These are phyloP conservation scores for Digitonthophagus gazella DNA, from an alignment of 2,888 invertebrate species.

Conservation along the genomic window DNA sequence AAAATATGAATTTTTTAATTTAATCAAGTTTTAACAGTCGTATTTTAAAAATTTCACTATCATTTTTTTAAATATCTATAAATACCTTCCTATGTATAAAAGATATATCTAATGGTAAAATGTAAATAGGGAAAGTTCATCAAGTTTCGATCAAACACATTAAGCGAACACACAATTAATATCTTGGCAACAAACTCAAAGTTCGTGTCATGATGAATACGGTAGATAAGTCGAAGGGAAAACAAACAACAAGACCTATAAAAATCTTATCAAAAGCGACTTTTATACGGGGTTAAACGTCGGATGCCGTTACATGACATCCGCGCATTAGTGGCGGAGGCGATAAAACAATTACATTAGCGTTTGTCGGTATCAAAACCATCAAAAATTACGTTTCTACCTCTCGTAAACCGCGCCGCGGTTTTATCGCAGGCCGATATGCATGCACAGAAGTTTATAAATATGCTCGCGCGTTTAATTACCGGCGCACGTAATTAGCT, in stretches of 20 bases:
- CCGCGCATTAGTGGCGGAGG: not conserved
- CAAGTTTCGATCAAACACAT: not conserved
- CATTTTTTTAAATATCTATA: too few relatives aligned
- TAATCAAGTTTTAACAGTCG: not conserved
- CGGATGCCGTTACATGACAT: not conserved
- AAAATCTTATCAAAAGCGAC: slow-evolving; percentile 9
- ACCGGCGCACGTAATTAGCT: slow-evolving; percentile 9
- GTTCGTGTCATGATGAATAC: not conserved
- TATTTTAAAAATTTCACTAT: too few relatives aligned
- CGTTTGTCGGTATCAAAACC: not conserved
- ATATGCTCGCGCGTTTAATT: slow-evolving; percentile 13
- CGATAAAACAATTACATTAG: slow-evolving; percentile 12
- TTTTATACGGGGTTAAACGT: not conserved
- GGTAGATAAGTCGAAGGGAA: not conserved
- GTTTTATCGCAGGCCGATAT: not conserved
- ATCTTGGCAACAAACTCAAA: not conserved
- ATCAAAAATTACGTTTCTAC: slow-evolving; percentile 13
- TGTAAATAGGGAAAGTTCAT: not conserved
- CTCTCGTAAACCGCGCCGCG: not conserved
- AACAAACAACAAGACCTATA: slow-evolving; percentile 3
- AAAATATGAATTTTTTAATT: not conserved
- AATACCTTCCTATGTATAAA: too few relatives aligned
- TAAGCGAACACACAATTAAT: not conserved
- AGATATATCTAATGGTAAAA: not conserved
- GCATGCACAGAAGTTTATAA: slow-evolving; percentile 7